Base-by-base conservation (phyloP, 2,113 vertebrate genomes). In the Lamprotornis superbus region DNA sequence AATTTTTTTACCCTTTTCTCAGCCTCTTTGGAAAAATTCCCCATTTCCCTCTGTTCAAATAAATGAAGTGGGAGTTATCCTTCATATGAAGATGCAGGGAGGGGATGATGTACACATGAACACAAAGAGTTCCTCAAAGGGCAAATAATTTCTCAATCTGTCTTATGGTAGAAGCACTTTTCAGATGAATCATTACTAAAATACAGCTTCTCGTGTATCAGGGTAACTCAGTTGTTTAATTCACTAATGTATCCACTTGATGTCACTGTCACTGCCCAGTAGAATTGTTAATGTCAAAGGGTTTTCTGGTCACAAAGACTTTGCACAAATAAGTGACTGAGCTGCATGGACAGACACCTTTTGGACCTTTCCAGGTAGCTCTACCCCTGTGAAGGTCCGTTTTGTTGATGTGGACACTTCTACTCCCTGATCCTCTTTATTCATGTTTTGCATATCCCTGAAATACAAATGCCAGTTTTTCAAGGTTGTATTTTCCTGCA, bases 231-330 rank as follows among this genome's bases (percentile, higher is more conserved):
- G 61, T 78, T 86, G 73, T 95, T 97, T 96, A 93, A 92, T 97
- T 97, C 90, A 93, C 94, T 90, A 80, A 92, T 89, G 25, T 76
- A 91, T 95, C 97, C 96, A 94, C 96, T 97, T 96, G 97, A 97
- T 95, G 95, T 96, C 97, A 94, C 95, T 96, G 91, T 97, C 96
- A 97, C 96, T 96, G 96, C 74, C 95, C 96, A 83, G 65, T 56
- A 97, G 83, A 95, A 91, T 52, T 82, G 15, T 30, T 73, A 78
- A 86, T 82, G 92, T 93, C 94, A 90, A 92, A 96, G 82, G 78
- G 42, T 79, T 96, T 95, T 87, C 75, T 80, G 83, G 84, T 87
- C 83, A 85, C 35, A 46, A 77, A 87, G 89, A 74, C 90, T 88
- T 92, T 65, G 47, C 24, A 37, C 35, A 63, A 74, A 12, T 71